Percentiles rank a stretch among this genome's conserved stretches.
Evolutionary conservation across 2,888 invertebrate species (phyloP).

Genomic region (Xanthia icteritia): DNA sequence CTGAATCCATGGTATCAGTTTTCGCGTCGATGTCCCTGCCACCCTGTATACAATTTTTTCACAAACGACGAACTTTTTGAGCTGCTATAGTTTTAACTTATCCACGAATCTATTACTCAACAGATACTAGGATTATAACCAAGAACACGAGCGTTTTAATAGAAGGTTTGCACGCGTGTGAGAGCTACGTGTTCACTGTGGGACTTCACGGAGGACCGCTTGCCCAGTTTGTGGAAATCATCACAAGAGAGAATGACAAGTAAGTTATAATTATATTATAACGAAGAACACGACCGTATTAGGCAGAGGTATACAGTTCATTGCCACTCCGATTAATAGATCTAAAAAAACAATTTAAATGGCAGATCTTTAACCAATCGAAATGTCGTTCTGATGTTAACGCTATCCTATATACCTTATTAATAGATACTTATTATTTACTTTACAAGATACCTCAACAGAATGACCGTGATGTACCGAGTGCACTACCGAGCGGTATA

Average conservation of each 20-base stretch:
- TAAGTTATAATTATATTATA: conserved; percentile 51
- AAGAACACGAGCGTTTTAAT: conserved; percentile 89
- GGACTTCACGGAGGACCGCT: conserved; percentile 93
- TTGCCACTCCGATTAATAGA: not conserved
- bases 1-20: no score
- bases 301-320: not conserved
- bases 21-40: no score
- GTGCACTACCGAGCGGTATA: not conserved
- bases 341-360: not conserved
- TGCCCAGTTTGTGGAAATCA: conserved; percentile 85
- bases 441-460: not conserved
- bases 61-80: no score
- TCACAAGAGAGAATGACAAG: conserved; percentile 92
- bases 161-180: conserved; percentile 92
- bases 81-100: no score
- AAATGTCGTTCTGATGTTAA: not conserved
- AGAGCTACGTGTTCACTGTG: conserved; percentile 93
- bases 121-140: conserved; percentile 79
- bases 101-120: not conserved
- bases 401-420: not conserved
- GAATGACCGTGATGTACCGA: not conserved
- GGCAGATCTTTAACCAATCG: not conserved
- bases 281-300: not conserved
- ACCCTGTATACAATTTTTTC: no score
- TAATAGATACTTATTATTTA: not conserved